Percentiles rank a stretch among this genome's conserved stretches.
phyloP scores from a whole-genome alignment of 1,140 invertebrate species.

The Tetragnatha versicolor region DNA sequence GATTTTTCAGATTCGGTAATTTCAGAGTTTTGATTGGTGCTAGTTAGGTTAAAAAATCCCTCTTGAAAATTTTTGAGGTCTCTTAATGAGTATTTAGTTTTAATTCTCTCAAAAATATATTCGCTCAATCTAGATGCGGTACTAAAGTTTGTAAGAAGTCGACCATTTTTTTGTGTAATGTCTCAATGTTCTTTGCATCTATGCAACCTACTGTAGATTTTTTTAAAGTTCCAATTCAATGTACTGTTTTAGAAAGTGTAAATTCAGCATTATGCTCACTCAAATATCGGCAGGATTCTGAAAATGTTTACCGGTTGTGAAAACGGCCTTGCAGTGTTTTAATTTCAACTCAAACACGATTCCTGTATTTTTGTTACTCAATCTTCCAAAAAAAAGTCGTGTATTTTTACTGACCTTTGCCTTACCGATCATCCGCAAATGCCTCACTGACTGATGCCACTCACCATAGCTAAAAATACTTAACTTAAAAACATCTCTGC shows the following conservation, averaged over 20 bases:
- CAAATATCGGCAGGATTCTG: neutral
- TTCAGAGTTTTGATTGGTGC: slow-evolving; percentile 24
- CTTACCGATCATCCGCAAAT: slow-evolving; percentile 13
- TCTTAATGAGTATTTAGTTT: neutral
- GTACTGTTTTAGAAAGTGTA: neutral
- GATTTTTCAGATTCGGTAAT: slow-evolving; percentile 6
- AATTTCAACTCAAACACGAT: slow-evolving; percentile 9
- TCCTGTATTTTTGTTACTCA: slow-evolving; percentile 14
- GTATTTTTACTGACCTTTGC: slow-evolving; percentile 22
- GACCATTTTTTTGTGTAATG: no score
- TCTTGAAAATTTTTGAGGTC: no score
- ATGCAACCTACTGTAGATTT: neutral
- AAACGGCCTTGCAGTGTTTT: slow-evolving; percentile 24
- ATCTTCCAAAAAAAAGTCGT: slow-evolving; percentile 13
- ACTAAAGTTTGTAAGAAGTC: no score
- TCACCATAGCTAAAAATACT: neutral
- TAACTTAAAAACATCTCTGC: neutral
- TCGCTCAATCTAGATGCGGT: no score
- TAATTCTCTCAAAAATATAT: neutral
- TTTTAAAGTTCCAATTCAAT: neutral
- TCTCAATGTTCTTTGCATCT: no score
- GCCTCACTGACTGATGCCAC: neutral
- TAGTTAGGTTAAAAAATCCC: slow-evolving; percentile 14
- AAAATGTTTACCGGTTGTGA: slow-evolving; percentile 9
- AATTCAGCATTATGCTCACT: neutral